Evolutionary conservation across 2,888 invertebrate species (phyloP).

Genomic region (Theretra japonica): DNA sequence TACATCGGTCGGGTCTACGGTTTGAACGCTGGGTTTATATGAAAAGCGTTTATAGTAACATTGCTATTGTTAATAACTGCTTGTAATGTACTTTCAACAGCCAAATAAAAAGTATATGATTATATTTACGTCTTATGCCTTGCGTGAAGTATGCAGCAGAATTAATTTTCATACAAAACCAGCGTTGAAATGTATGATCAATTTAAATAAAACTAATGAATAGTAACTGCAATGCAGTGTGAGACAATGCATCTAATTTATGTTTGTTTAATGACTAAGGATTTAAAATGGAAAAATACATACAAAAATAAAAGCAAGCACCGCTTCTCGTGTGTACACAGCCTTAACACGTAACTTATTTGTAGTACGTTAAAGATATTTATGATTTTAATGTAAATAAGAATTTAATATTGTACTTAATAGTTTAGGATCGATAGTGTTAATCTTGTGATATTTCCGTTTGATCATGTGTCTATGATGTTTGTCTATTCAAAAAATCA

Average conservation of each 20-base stretch:
- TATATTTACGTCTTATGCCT: not conserved
- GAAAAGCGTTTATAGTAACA: slow-evolving; percentile 6
- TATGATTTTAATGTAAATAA: slow-evolving; percentile 77
- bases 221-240: slow-evolving; percentile 62
- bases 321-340: slow-evolving; percentile 59
- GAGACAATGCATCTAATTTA: slow-evolving; percentile 48
- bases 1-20: not conserved
- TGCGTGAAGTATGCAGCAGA: not conserved
- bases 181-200: slow-evolving; percentile 17
- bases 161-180: not conserved
- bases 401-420: slow-evolving; percentile 80
- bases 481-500: not conserved
- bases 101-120: too few relatives aligned
- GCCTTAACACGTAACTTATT: slow-evolving; percentile 75
- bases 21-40: slow-evolving; percentile 7
- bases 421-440: slow-evolving; percentile 65
- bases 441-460: slow-evolving; percentile 30
- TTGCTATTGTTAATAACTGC: not conserved
- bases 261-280: slow-evolving; percentile 13
- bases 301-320: slow-evolving; percentile 46
- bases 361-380: slow-evolving; percentile 63
- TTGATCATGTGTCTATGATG: slow-evolving; percentile 26
- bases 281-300: slow-evolving; percentile 33
- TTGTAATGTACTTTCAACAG: not conserved
- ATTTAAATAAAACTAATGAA: slow-evolving; percentile 37